phyloP scores from a whole-genome alignment of 2,888 invertebrate genomes.

The Tiliacea citrago region DNA sequence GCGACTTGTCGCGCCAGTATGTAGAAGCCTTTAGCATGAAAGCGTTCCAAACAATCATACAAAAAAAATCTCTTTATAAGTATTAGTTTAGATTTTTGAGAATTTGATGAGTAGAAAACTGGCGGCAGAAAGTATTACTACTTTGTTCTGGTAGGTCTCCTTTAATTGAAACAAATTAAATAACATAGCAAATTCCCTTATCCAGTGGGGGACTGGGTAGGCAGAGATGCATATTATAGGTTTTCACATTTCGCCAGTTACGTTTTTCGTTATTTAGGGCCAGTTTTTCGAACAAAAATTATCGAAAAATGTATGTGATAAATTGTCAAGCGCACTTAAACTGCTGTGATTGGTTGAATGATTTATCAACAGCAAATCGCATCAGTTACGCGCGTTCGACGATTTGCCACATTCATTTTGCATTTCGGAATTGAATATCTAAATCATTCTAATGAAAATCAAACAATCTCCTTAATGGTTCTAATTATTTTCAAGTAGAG shows the following conservation, averaged over 20 bases:
- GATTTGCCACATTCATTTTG: background rate
- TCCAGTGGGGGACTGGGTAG: no score
- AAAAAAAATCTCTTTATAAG: no score
- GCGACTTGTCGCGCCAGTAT: no score
- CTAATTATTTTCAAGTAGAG: conserved; percentile 16
- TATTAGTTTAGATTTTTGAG: no score
- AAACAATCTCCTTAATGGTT: conserved; percentile 6
- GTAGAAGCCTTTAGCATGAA: no score
- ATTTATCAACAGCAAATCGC: background rate
- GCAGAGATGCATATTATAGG: no score
- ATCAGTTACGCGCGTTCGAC: background rate
- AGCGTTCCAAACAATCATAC: no score
- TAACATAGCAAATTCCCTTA: background rate
- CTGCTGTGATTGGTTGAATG: background rate
- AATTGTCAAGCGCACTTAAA: background rate
- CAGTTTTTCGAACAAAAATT: background rate
- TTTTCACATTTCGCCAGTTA: background rate
- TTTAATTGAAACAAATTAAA: background rate
- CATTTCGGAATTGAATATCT: background rate
- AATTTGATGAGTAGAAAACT: background rate
- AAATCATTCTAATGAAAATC: conserved; percentile 6
- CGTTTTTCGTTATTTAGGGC: no score
- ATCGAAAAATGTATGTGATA: background rate
- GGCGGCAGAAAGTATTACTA: background rate
- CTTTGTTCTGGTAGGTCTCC: background rate